These are phyloP conservation scores for Pseudoatta argentina DNA, from an alignment of 1,140 invertebrate species.

Conservation along the genomic window DNA sequence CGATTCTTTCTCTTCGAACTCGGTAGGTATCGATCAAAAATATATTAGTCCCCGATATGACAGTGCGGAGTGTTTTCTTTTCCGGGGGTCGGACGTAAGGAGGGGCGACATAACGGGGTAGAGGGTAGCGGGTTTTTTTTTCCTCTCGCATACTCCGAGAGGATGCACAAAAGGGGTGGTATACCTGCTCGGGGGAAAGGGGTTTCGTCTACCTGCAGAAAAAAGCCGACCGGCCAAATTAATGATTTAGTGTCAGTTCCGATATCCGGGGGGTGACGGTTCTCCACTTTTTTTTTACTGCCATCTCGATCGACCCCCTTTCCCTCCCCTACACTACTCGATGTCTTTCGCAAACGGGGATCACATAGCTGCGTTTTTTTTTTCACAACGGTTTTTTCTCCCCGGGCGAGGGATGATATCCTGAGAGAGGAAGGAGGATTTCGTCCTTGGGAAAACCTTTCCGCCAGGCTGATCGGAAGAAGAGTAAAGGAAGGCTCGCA, in stretches of 20 bases:
- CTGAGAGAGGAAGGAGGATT: slow-evolving; percentile 7
- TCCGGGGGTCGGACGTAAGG: slow-evolving; percentile 63
- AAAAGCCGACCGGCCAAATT: slow-evolving; percentile 82
- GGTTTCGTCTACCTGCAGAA: slow-evolving; percentile 83
- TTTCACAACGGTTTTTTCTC: slow-evolving; percentile 60
- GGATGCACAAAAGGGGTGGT: slow-evolving; percentile 73
- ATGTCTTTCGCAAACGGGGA: slow-evolving; percentile 62
- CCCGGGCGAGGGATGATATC: neutral
- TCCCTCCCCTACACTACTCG: slow-evolving; percentile 30
- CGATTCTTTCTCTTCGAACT: slow-evolving; percentile 70
- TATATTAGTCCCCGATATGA: slow-evolving; percentile 87
- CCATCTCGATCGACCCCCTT: slow-evolving; percentile 54
- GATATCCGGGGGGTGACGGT: slow-evolving; percentile 78
- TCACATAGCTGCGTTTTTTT: slow-evolving; percentile 59
- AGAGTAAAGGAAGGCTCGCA: slow-evolving; percentile 40
- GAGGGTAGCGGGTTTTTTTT: slow-evolving; percentile 58
- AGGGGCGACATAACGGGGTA: slow-evolving; percentile 45
- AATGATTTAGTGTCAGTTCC: slow-evolving; percentile 86
- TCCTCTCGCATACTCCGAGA: slow-evolving; percentile 71
- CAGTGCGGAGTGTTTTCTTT: slow-evolving; percentile 85
- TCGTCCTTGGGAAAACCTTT: slow-evolving; percentile 66
- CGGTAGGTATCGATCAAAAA: slow-evolving; percentile 85
- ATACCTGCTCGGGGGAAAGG: slow-evolving; percentile 82
- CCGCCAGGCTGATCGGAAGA: slow-evolving; percentile 29
- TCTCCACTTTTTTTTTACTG: slow-evolving; percentile 54